phyloP scores from a whole-genome alignment of 2,888 invertebrate species.

The Aleiodes leptofemur region DNA sequence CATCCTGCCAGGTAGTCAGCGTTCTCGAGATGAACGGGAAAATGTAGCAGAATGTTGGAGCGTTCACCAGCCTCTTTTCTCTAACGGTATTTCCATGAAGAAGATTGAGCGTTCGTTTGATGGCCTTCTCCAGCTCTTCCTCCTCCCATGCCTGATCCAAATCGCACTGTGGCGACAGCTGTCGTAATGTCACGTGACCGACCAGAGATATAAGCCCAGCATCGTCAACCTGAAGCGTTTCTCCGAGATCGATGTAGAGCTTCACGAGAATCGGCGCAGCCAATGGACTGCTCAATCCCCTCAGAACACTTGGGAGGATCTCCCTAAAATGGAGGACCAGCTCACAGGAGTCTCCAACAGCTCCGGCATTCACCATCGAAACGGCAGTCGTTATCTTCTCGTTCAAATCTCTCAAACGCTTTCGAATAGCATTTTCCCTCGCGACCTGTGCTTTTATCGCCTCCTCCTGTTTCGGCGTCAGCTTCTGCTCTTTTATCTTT shows the following conservation, averaged over 20 bases:
- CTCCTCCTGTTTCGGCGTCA: conserved; percentile 94
- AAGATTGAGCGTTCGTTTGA: conserved; percentile 80
- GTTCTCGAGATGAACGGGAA: conserved; percentile 87
- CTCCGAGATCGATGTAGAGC: conserved; percentile 80
- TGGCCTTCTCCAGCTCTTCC: conserved; percentile 80
- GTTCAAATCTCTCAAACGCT: conserved; percentile 79
- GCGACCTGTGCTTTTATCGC: conserved; percentile 89
- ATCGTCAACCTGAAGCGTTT: conserved; percentile 76
- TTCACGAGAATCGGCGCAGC: conserved; percentile 83
- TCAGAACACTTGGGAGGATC: conserved; percentile 79
- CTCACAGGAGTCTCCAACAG: conserved; percentile 76
- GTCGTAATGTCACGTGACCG: conserved; percentile 84
- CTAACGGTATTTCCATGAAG: conserved; percentile 78
- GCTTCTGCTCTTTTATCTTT: conserved; percentile 83
- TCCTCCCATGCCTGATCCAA: conserved; percentile 87
- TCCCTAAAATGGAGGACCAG: conserved; percentile 78
- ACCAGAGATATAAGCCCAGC: conserved; percentile 79
- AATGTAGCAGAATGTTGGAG: conserved; percentile 88
- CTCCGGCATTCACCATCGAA: conserved; percentile 77
- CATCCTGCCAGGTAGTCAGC: conserved; percentile 76
- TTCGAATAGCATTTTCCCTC: conserved; percentile 88
- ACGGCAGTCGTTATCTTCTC: conserved; percentile 70
- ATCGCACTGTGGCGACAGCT: conserved; percentile 86
- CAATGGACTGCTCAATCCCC: conserved; percentile 85
- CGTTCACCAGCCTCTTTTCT: conserved; percentile 77